These are phyloP conservation scores for Patagioenas fasciata DNA, from an alignment of 2,113 vertebrate species.

Conservation along the genomic window DNA sequence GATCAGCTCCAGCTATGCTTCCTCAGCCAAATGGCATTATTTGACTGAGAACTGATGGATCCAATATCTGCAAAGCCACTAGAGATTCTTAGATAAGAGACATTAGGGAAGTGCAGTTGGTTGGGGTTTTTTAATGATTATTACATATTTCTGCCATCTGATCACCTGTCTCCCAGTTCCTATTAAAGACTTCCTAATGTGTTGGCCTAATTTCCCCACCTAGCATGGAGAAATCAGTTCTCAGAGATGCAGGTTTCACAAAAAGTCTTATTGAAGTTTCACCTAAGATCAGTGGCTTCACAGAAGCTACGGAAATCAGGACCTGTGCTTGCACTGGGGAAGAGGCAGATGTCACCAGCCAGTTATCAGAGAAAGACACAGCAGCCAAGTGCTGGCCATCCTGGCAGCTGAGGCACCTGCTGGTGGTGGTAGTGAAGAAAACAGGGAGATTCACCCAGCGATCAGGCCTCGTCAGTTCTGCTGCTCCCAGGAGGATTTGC, in stretches of 20 bases:
- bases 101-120: neutral
- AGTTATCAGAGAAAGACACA: rapidly evolving
- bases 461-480: neutral
- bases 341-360: neutral
- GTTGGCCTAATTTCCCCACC: neutral
- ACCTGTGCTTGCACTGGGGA: neutral
- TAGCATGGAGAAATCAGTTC: neutral
- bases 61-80: neutral
- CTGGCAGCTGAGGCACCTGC: neutral
- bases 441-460: neutral
- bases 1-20: neutral
- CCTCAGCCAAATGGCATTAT: neutral
- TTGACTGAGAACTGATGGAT: neutral
- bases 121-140: neutral
- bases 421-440: rapidly evolving
- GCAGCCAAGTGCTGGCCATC: rapidly evolving
- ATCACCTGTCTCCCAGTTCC: neutral
- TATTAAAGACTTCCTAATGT: neutral
- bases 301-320: neutral
- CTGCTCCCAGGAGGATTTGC: neutral
- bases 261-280: neutral
- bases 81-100: neutral
- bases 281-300: neutral
- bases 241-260: neutral
- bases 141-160: neutral